Conservation (phyloP, 1,140 invertebrate genomes). For the Goniozus legneri region DNA sequence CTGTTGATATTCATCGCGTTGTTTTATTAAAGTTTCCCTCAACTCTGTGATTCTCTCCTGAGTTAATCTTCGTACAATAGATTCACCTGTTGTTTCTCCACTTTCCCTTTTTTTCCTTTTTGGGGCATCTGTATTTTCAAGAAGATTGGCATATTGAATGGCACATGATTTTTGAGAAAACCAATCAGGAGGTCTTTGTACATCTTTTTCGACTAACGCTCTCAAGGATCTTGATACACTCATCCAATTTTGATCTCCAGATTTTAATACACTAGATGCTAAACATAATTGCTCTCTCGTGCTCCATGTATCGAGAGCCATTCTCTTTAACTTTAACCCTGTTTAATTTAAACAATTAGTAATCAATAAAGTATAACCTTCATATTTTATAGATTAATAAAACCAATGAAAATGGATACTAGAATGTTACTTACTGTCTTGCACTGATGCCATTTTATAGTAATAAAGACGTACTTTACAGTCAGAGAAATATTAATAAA, state of each 20-base stretch:
- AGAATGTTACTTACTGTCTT: slow-evolving; percentile 33
- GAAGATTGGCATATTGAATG: slow-evolving; percentile 77
- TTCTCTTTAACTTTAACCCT: slow-evolving; percentile 63
- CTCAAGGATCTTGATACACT: slow-evolving; percentile 78
- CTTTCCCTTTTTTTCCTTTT: slow-evolving; percentile 79
- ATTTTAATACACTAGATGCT: slow-evolving; percentile 80
- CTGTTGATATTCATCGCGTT: slow-evolving; percentile 69
- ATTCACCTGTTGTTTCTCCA: slow-evolving; percentile 77
- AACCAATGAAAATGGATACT: background rate
- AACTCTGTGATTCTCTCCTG: slow-evolving; percentile 76
- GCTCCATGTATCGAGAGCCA: slow-evolving; percentile 78
- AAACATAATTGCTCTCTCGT: slow-evolving; percentile 79
- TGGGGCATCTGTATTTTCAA: slow-evolving; percentile 82
- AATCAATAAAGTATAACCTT: background rate
- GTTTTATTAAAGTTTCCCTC: slow-evolving; percentile 64
- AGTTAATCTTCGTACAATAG: slow-evolving; percentile 74
- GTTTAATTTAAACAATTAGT: background rate
- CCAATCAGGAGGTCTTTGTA: slow-evolving; percentile 73
- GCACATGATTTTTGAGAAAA: slow-evolving; percentile 91
- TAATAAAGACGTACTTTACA: background rate
- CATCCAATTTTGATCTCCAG: slow-evolving; percentile 93
- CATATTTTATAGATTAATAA: background rate
- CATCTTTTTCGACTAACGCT: slow-evolving; percentile 67
- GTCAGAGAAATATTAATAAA: too few relatives aligned
- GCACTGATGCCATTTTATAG: slow-evolving; percentile 29